phyloP scores from a whole-genome alignment of 2,797 vertebrate species.

The Rhinogobio ventralis region DNA sequence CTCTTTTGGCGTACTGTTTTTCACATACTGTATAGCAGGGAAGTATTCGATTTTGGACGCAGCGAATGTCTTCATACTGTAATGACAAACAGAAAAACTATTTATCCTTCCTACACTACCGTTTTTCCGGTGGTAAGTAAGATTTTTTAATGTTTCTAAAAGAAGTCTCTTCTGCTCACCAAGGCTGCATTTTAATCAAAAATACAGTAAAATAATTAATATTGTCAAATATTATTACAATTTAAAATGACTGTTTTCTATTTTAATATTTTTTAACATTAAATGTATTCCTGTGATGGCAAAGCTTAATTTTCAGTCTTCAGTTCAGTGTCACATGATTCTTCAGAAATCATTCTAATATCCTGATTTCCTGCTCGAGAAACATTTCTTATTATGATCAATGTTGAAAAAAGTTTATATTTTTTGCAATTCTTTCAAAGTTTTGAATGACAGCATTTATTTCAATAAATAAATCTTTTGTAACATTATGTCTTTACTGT shows the following conservation, averaged over 20 bases:
- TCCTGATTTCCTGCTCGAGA: not conserved
- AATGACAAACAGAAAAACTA: not conserved
- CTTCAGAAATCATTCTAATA: not conserved
- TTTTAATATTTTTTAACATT: not conserved
- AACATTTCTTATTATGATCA: not conserved
- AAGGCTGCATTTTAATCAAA: not conserved
- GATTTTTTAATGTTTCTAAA: not conserved
- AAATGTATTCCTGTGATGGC: not conserved
- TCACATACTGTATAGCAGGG: no score
- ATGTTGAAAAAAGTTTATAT: no score
- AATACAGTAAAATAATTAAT: not conserved
- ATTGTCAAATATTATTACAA: no score
- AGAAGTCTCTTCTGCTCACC: not conserved
- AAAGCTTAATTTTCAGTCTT: not conserved
- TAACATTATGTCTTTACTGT: not conserved
- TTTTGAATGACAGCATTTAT: no score
- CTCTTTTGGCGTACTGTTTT: no score
- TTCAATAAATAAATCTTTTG: not conserved
- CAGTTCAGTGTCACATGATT: not conserved
- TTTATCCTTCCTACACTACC: not conserved
- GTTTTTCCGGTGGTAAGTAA: not conserved
- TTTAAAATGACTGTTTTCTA: no score
- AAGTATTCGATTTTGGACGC: not conserved
- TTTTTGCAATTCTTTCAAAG: no score
- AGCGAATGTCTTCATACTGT: not conserved